These are phyloP conservation scores for Spodoptera littoralis DNA, from an alignment of 2,888 invertebrate genomes.

Conservation along the genomic window DNA sequence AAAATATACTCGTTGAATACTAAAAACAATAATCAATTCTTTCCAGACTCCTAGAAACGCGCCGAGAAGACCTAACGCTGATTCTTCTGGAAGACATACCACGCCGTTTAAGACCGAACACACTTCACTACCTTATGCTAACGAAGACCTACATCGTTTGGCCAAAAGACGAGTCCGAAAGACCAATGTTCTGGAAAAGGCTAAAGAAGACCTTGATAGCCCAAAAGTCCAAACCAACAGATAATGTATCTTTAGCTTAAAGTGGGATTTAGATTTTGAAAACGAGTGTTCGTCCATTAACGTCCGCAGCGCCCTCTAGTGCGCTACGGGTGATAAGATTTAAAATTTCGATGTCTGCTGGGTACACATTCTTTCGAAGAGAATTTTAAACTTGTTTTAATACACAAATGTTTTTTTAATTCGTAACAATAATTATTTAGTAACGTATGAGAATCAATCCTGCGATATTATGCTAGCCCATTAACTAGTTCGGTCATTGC, in stretches of 20 bases:
- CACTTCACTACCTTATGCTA: conserved; percentile 90
- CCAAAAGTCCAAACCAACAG: conserved; percentile 66
- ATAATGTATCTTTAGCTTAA: conserved; percentile 74
- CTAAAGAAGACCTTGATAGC: conserved; percentile 76
- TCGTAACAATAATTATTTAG: too few relatives aligned
- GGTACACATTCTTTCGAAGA: too few relatives aligned
- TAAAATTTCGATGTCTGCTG: too few relatives aligned
- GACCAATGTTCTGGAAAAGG: conserved; percentile 80
- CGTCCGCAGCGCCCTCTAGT: too few relatives aligned
- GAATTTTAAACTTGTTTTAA: too few relatives aligned
- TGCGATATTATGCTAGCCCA: too few relatives aligned
- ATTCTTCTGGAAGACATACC: conserved; percentile 91
- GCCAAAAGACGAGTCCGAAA: conserved; percentile 82
- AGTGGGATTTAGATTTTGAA: conserved; percentile 11
- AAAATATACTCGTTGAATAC: too few relatives aligned
- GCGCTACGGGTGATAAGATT: too few relatives aligned
- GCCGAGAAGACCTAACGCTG: conserved; percentile 90
- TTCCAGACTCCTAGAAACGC: conserved; percentile 89
- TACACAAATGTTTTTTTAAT: too few relatives aligned
- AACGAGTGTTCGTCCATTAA: too few relatives aligned
- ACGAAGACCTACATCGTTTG: conserved; percentile 92
- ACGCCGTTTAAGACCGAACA: conserved; percentile 88
- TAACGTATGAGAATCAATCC: too few relatives aligned
- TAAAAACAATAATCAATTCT: not conserved
- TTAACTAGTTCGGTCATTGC: too few relatives aligned